Percentiles rank a stretch among this genome's conserved stretches.
Evolutionary conservation across 2,113 vertebrate species (phyloP).

Genomic region (Lophochroa leadbeateri): DNA sequence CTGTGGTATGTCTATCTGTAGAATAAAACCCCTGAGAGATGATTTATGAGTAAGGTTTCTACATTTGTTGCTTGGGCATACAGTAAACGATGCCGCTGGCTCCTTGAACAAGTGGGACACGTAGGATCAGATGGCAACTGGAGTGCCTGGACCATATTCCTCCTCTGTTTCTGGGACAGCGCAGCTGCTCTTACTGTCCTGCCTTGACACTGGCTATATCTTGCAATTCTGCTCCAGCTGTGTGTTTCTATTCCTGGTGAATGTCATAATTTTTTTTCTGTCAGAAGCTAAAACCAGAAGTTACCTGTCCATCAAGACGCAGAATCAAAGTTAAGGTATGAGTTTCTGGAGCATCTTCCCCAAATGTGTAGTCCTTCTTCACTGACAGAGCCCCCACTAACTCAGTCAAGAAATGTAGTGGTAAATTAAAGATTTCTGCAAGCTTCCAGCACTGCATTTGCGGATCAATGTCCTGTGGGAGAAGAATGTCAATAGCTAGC

Average conservation of each 20-base stretch:
- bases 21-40: neutral
- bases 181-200: neutral
- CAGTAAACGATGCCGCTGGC: neutral
- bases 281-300: neutral
- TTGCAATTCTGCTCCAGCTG: neutral
- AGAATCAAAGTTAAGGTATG: neutral
- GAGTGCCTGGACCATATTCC: neutral
- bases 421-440: constrained; percentile 12
- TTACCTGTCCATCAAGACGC: neutral
- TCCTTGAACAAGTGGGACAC: neutral
- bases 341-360: neutral
- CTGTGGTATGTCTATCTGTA: neutral
- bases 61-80: neutral
- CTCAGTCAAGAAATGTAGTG: neutral
- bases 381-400: neutral
- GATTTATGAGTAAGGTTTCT: neutral
- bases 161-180: neutral
- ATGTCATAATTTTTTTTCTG: neutral
- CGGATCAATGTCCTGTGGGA: neutral
- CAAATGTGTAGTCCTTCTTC: neutral
- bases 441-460: neutral
- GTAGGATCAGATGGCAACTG: neutral
- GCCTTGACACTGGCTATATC: neutral
- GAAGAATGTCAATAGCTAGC: neutral
- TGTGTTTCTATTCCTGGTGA: neutral